Conservation (phyloP, 2,797 vertebrate species). For the Poecilia wingei region DNA sequence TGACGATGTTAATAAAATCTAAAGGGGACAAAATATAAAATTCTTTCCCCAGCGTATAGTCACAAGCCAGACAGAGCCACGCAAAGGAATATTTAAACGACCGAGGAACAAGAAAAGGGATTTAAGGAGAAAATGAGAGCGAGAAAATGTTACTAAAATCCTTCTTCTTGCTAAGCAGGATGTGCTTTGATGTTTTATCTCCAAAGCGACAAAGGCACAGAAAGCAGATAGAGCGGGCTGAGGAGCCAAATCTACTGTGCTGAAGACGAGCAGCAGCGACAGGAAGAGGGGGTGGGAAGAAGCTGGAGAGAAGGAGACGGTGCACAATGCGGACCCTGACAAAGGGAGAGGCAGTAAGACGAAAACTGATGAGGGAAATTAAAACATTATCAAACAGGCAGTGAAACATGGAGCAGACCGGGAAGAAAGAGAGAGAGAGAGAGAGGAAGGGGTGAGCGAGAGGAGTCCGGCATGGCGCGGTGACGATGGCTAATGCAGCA, state of each 20-base stretch:
- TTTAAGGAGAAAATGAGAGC: constrained; percentile 66
- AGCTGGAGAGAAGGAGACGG: constrained; percentile 41
- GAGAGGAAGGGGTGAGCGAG: constrained; percentile 19
- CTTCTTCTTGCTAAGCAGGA: constrained; percentile 67
- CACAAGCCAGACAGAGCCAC: constrained; percentile 14
- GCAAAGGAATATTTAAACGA: constrained; percentile 58
- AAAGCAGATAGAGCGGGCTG: constrained; percentile 64
- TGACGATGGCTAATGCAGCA: constrained; percentile 75
- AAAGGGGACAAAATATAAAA: constrained; percentile 26
- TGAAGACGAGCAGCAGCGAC: constrained; percentile 73
- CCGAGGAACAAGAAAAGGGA: constrained; percentile 59
- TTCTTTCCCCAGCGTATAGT: constrained; percentile 28
- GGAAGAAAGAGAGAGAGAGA: constrained; percentile 6
- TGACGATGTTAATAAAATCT: not conserved
- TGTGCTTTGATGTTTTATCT: constrained; percentile 82
- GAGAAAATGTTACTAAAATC: constrained; percentile 68
- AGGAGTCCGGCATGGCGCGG: constrained; percentile 62
- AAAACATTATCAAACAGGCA: constrained; percentile 12
- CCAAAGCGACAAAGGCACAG: constrained; percentile 69
- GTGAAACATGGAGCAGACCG: constrained; percentile 13
- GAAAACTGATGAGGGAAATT: constrained; percentile 37
- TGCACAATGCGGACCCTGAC: constrained; percentile 28
- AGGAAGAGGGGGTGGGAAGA: constrained; percentile 72
- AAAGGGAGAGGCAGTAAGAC: constrained; percentile 34
- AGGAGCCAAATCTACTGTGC: constrained; percentile 63